Base-by-base conservation (phyloP, 2,113 vertebrate genomes). In the Hiodon tergisus region DNA sequence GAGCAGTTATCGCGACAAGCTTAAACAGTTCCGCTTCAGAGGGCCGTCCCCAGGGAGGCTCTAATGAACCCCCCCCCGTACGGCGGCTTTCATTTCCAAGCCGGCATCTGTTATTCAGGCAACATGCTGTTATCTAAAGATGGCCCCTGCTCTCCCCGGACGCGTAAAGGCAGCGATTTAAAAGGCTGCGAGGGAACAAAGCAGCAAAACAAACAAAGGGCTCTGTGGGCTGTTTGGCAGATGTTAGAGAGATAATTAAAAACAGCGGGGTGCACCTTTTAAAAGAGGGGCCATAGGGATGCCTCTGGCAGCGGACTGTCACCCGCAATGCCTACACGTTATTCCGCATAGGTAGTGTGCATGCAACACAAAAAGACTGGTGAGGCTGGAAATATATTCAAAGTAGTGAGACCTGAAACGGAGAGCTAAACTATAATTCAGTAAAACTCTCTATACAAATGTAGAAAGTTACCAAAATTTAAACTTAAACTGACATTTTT, bases 181-280 rank as follows among this genome's bases (percentile, higher is more conserved):
- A 66, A 55, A 69, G 72, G 78, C 62, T 73, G 68, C 47, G 59
- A 72, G 60, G 78, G 51, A 31, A 59, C 57, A 51, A 69, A 10
- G 6, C 58, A 50, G 72, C 53, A 72, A 72, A 16, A 6, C 53
- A 71, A 54, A 55, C 60, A 50, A 57, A 73, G 51, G 8, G 71
- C 54, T 68, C 53, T 9, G 62, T 74, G 76, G 53, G 7, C 47
- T 4, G 17, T 13, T 57, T 70, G 59, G 51, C 73, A 77, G 17
- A 65, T 73, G 47, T 58, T 54, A 52, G 71, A 63, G 74, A 73
- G 76, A 73, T 80, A 76, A 80, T 83, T 80, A 81, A 85, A 75
- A 72, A 11, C 74, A 81, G 63, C 68, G 59, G 48, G 75, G 52
- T 63, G 31, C 8, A 13, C 4, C 53, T 14, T 75, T 58, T 6